Conservation (phyloP, 2,797 vertebrate genomes). For the Falco biarmicus region DNA sequence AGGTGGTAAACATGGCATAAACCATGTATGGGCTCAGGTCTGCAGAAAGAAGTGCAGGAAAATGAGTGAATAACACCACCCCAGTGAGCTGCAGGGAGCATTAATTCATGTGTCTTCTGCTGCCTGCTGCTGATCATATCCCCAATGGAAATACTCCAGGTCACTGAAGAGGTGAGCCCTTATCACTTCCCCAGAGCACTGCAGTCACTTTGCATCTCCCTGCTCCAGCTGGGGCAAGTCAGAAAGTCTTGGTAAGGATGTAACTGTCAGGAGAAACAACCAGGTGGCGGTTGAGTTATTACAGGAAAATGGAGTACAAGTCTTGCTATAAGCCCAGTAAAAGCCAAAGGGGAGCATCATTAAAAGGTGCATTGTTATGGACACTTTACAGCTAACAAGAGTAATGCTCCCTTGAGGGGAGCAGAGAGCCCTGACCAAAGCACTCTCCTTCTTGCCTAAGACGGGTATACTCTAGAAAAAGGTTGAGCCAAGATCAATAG, state of each 20-base stretch:
- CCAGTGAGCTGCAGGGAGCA: slow-evolving; percentile 22
- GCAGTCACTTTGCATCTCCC: slow-evolving; percentile 41
- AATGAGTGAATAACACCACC: neutral
- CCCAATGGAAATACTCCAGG: slow-evolving; percentile 35
- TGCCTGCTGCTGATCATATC: neutral
- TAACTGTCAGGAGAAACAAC: slow-evolving; percentile 43
- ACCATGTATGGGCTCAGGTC: neutral
- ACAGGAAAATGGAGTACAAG: slow-evolving; percentile 46
- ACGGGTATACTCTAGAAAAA: neutral
- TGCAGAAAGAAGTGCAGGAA: slow-evolving; percentile 11
- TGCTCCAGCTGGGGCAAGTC: slow-evolving; percentile 47
- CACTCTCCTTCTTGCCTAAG: neutral
- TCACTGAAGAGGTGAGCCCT: slow-evolving; percentile 38
- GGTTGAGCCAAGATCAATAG: neutral
- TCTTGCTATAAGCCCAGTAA: slow-evolving; percentile 1
- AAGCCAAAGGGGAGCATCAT: slow-evolving; percentile 38
- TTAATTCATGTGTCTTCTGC: slow-evolving; percentile 40
- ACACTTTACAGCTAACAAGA: neutral
- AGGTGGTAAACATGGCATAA: neutral
- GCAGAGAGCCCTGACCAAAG: neutral
- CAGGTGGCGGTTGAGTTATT: slow-evolving; percentile 51
- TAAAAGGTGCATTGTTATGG: slow-evolving; percentile 22
- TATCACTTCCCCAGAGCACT: slow-evolving; percentile 9
- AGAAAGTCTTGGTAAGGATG: slow-evolving; percentile 26
- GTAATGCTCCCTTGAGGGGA: neutral